Evolutionary conservation across 2,888 invertebrate genomes (phyloP).

Genomic region (Campoplex nolae): DNA sequence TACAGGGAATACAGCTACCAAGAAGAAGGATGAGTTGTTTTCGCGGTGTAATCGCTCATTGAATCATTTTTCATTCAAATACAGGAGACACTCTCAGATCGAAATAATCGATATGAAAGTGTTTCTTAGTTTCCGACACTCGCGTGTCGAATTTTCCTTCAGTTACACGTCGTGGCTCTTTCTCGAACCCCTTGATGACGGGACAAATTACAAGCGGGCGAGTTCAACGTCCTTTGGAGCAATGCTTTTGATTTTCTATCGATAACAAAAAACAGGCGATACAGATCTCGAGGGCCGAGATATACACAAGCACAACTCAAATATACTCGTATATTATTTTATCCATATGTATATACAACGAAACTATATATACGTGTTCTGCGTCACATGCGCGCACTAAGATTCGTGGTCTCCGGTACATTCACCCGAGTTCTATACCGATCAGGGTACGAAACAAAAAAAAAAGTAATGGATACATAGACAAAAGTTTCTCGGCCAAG

Average conservation of each 20-base stretch:
- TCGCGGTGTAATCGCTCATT: neutral
- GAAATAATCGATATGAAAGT: conserved; percentile 24
- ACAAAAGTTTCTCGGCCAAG: conserved; percentile 33
- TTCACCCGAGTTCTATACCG: conserved; percentile 50
- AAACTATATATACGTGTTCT: neutral
- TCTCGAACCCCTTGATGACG: conserved; percentile 28
- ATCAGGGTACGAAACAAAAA: conserved; percentile 24
- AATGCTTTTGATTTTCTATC: conserved; percentile 40
- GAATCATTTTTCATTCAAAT: conserved; percentile 5
- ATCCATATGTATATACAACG: too few relatives aligned
- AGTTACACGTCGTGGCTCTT: neutral
- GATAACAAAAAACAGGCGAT: conserved; percentile 55
- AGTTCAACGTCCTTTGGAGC: conserved; percentile 16
- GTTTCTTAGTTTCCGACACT: conserved; percentile 14
- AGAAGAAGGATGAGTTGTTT: neutral
- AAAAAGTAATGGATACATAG: conserved; percentile 35
- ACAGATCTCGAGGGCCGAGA: conserved; percentile 4
- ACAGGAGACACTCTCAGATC: neutral
- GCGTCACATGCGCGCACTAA: neutral
- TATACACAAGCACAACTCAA: neutral
- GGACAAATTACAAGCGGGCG: conserved; percentile 12
- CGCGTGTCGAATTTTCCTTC: conserved; percentile 27
- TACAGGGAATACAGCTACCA: neutral
- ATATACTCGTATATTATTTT: neutral
- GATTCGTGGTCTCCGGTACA: conserved; percentile 45